Conservation (phyloP, 1,140 invertebrate genomes). For the Drosophila pectinifera region DNA sequence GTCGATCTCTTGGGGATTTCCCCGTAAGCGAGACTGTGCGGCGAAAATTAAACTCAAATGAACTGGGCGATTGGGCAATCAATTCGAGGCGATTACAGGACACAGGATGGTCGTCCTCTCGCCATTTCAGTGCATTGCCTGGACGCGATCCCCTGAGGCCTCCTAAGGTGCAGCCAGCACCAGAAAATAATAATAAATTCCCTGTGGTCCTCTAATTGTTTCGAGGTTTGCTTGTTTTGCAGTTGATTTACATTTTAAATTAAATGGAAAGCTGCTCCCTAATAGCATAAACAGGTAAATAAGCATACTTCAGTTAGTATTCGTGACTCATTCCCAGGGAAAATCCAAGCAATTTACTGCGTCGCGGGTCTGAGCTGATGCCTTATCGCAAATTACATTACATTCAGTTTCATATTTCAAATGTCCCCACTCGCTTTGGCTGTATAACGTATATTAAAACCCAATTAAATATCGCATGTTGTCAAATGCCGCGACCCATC, state of each 20-base stretch:
- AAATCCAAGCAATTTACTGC: conserved; percentile 34
- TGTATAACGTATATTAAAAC: conserved; percentile 60
- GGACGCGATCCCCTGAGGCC: conserved; percentile 14
- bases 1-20: conserved; percentile 1
- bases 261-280: conserved; percentile 20
- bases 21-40: conserved; percentile 3
- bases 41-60: conserved; percentile 48
- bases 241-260: conserved; percentile 41
- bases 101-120: conserved; percentile 11
- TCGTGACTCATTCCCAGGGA: conserved; percentile 22
- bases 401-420: conserved; percentile 43
- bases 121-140: conserved; percentile 13
- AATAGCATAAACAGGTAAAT: conserved; percentile 10
- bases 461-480: conserved; percentile 80
- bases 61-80: conserved; percentile 48
- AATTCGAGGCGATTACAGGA: conserved; percentile 39
- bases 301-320: conserved; percentile 12
- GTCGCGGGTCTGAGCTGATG: conserved; percentile 29
- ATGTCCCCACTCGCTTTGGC: conserved; percentile 4
- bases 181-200: conserved; percentile 21
- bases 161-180: conserved; percentile 2
- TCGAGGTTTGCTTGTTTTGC: conserved; percentile 22
- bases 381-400: conserved; percentile 56
- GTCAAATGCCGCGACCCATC: conserved; percentile 47
- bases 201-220: conserved; percentile 15